A percentile compares a stretch with the other conserved stretches of the same genome.
These are phyloP conservation scores for Hemicentrotus pulcherrimus DNA, from an alignment of 35 echinoderm and acorn worm species.

Conservation along the genomic window DNA sequence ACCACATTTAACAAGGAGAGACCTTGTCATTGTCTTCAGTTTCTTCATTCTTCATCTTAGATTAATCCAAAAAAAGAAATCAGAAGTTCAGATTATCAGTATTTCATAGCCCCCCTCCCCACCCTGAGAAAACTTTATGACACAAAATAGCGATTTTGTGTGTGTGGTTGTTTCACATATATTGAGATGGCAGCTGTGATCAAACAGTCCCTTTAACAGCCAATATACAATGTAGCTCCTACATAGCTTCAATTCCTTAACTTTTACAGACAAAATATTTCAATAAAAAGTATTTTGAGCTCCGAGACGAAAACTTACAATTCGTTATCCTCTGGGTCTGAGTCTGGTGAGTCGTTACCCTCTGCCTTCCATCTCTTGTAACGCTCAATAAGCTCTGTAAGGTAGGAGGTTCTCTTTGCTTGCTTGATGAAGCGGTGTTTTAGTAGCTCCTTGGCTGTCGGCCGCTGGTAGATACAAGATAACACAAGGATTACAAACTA, in stretches of 20 bases:
- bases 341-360: slow-evolving; percentile 68
- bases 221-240: too few species aligned
- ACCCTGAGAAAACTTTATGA: too few species aligned
- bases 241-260: too few species aligned
- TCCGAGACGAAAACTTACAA: slow-evolving; percentile 48
- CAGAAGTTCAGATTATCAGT: not conserved
- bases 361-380: slow-evolving; percentile 84
- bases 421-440: slow-evolving; percentile 91
- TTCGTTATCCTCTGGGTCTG: slow-evolving; percentile 53
- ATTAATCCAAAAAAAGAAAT: not conserved
- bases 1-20: not conserved
- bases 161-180: too few species aligned
- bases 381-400: slow-evolving; percentile 83
- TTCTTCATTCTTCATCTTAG: not conserved
- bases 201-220: too few species aligned
- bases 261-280: too few species aligned
- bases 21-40: not conserved
- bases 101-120: not conserved
- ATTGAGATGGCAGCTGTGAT: too few species aligned
- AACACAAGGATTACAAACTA: too few species aligned
- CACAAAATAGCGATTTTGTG: too few species aligned
- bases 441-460: slow-evolving; percentile 92
- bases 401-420: slow-evolving; percentile 87
- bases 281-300: too few species aligned
- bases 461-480: slow-evolving; percentile 62